A percentile compares a stretch with the other conserved stretches of the same genome.
Conservation (phyloP, 2,797 vertebrate genomes). For the Myotis vivesi region DNA sequence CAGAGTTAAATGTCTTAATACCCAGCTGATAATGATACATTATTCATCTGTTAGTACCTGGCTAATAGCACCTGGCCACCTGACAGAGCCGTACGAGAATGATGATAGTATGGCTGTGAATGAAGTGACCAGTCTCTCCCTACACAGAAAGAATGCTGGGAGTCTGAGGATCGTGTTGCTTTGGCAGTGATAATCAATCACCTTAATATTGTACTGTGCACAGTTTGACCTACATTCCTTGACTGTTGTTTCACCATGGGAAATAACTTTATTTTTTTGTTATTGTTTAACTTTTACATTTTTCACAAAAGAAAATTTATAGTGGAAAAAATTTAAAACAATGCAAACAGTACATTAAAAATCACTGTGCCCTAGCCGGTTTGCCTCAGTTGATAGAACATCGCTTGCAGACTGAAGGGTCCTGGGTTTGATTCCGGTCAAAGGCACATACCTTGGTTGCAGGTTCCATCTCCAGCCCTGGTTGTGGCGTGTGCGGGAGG, state of each 20-base stretch:
- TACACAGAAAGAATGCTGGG: not conserved
- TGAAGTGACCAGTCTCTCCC: not conserved
- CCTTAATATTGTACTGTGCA: not conserved
- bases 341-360: not conserved
- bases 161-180: not conserved
- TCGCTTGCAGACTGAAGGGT: too few species aligned
- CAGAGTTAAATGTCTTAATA: not conserved
- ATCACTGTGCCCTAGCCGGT: not conserved
- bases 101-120: not conserved
- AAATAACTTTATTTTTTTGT: slow-evolving; percentile 7
- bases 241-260: not conserved
- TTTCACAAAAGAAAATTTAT: not conserved
- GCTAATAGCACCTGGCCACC: not conserved
- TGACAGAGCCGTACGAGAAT: not conserved
- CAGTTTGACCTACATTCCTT: not conserved
- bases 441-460: too few species aligned
- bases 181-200: not conserved
- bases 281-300: slow-evolving; percentile 1
- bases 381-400: too few species aligned
- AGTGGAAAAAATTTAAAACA: slow-evolving; percentile 36
- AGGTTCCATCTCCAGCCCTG: too few species aligned
- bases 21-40: not conserved
- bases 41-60: not conserved
- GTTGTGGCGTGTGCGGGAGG: too few species aligned
- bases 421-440: too few species aligned